These are phyloP conservation scores for Eira barbara DNA, from an alignment of 2,113 vertebrate genomes.

Conservation along the genomic window DNA sequence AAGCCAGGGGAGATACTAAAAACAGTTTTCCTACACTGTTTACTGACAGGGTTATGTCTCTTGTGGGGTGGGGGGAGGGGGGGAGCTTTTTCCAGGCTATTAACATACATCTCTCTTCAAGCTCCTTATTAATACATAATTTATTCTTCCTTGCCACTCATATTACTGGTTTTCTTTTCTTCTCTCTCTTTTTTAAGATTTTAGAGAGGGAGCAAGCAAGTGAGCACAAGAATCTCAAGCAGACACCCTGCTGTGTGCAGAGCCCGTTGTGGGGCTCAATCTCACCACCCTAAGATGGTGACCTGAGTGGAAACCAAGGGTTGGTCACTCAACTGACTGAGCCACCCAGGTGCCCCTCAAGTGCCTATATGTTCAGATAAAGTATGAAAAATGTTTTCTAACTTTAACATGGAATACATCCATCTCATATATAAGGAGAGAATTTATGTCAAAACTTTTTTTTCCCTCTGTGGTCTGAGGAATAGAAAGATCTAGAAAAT, in stretches of 20 bases:
- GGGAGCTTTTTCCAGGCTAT: background rate
- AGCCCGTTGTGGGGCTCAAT: background rate
- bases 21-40: background rate
- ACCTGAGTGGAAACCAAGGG: background rate
- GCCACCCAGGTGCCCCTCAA: background rate
- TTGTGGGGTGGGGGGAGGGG: accelerated
- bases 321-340: background rate
- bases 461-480: background rate
- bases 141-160: conserved; percentile 1
- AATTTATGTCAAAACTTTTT: background rate
- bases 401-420: background rate
- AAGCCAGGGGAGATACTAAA: background rate
- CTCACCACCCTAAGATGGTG: background rate
- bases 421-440: background rate
- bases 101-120: background rate
- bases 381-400: background rate
- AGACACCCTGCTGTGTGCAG: background rate
- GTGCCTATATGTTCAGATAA: background rate
- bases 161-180: background rate
- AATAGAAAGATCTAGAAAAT: background rate
- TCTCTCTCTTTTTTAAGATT: background rate
- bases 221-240: background rate
- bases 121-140: background rate
- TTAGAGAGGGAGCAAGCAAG: background rate
- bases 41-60: background rate